Conservation (phyloP, 2,888 invertebrate genomes). For the Cosmorhoe ocellata region DNA sequence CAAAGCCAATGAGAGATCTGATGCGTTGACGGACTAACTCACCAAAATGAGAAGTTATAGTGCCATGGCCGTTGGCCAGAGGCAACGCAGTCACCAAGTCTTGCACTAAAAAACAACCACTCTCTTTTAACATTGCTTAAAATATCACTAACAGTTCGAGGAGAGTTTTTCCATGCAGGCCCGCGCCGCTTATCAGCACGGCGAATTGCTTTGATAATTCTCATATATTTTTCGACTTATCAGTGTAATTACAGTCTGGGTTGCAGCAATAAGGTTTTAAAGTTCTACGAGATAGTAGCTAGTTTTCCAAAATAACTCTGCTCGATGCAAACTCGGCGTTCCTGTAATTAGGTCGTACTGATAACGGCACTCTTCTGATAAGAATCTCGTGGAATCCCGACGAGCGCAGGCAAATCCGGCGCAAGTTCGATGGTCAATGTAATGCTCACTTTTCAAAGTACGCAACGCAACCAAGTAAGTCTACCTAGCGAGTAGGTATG, state of each 20-base stretch:
- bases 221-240: constrained; percentile 46
- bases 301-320: constrained; percentile 44
- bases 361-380: constrained; percentile 72
- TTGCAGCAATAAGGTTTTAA: constrained; percentile 40
- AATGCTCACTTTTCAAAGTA: constrained; percentile 72
- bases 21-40: constrained; percentile 76
- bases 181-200: constrained; percentile 50
- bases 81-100: constrained; percentile 83
- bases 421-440: constrained; percentile 70
- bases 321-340: constrained; percentile 61
- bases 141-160: constrained; percentile 47
- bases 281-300: constrained; percentile 38
- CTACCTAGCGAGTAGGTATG: constrained; percentile 36
- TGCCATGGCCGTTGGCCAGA: constrained; percentile 81
- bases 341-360: constrained; percentile 73
- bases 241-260: constrained; percentile 41
- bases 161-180: constrained; percentile 32
- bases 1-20: constrained; percentile 71
- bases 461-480: constrained; percentile 65
- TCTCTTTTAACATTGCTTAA: constrained; percentile 77
- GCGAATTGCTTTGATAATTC: constrained; percentile 41
- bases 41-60: constrained; percentile 81
- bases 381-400: constrained; percentile 72
- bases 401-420: constrained; percentile 59
- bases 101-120: constrained; percentile 83